Conservation (phyloP, 1,140 invertebrate species). For the Vanessa atalanta region DNA sequence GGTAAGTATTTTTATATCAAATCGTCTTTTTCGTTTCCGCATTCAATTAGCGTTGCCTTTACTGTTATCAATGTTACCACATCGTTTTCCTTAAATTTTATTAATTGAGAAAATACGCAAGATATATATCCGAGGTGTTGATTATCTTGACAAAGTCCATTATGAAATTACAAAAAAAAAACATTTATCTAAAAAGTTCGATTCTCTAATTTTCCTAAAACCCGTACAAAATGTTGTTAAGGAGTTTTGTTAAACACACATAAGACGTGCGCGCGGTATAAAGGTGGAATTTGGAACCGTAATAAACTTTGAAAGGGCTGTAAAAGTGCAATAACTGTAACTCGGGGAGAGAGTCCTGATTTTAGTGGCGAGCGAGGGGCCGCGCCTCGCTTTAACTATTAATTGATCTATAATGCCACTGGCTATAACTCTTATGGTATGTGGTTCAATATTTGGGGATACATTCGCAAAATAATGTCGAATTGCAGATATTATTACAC, state of each 20-base stretch:
- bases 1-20: no score
- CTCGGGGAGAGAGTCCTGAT: constrained; percentile 68
- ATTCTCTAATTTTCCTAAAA: constrained; percentile 29
- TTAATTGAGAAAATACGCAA: no score
- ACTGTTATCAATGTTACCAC: no score
- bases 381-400: constrained; percentile 68
- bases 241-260: constrained; percentile 63
- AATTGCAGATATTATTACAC: background rate
- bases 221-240: constrained; percentile 20
- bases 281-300: constrained; percentile 74
- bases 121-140: no score
- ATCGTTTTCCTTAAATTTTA: no score
- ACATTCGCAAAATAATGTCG: background rate
- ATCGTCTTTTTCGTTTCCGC: no score
- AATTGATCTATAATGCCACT: constrained; percentile 68
- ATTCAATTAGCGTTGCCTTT: no score
- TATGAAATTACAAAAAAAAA: background rate
- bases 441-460: constrained; percentile 4
- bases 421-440: constrained; percentile 37
- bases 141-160: background rate
- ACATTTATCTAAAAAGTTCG: background rate
- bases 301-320: constrained; percentile 80
- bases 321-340: constrained; percentile 79
- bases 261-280: constrained; percentile 47
- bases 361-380: constrained; percentile 67